Base-by-base conservation (phyloP, 2,888 invertebrate species). In the Coronaproctus castanopsis region DNA sequence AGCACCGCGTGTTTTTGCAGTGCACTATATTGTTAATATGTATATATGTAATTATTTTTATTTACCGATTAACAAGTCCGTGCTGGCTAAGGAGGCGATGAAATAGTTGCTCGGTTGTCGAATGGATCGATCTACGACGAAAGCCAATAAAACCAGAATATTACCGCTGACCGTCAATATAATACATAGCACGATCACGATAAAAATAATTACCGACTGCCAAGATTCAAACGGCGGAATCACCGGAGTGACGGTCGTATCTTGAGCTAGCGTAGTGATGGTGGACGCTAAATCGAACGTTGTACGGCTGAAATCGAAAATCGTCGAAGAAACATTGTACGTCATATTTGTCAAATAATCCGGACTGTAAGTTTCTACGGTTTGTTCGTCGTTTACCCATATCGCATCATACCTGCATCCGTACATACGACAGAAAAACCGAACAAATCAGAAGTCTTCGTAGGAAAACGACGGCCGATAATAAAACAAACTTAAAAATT, bases 81-180 rank as follows among this genome's bases (percentile, higher is more conserved):
- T 93, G 60, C 95, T 90, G 54, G 98, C 98, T 63, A 98, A 78
- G 0, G 97, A 97, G 8, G 96, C 96, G 65, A 98, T 96, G 77
- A 97, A 98, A 76, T 97, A 98, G 76, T 98, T 98, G 73, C 95
- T 95, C 24, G 98, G 97, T 71, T 97, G 96, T 59, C 98, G 76
- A 68, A 89, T 89, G 65, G 87, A 85, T 62, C 93, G 77, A 73
- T 95, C 96, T 52, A 96, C 88, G 63, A 93, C 84, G 73, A 97
- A 97, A 54, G 95, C 92, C 66, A 95, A 75, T 58, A 97, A 79
- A 59, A 97, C 96, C 64, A 98, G 79, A 58, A 96, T 87, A 71
- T 98, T 98, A 58, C 98, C 98, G 63, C 87, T 84, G 62, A 96
- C 86, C 0, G 96, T 96, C 65, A 95, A 77, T 53, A 96, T 77